Conservation (phyloP, 2,113 vertebrate species). For the Cariama cristata region DNA sequence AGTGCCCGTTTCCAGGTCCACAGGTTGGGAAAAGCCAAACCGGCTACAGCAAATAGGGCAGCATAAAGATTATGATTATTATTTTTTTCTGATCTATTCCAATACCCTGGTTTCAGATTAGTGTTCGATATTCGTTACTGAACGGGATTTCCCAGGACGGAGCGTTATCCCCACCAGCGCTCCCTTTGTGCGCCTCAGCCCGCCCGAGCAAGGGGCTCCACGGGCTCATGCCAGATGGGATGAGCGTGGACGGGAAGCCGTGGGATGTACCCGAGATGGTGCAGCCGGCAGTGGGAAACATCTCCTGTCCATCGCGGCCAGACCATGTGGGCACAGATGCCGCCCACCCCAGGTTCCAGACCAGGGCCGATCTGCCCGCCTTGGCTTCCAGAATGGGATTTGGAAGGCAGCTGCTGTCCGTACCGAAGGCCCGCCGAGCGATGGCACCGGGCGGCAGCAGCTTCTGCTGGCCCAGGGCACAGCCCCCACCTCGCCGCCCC, state of each 20-base stretch:
- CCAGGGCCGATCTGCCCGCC: too few relatives aligned
- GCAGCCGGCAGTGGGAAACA: not conserved
- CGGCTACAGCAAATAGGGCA: not conserved
- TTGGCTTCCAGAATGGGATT: fast-evolving
- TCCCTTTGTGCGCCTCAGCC: not conserved
- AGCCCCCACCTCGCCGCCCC: not conserved
- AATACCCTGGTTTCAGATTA: not conserved
- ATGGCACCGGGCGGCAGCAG: not conserved
- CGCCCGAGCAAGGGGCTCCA: not conserved
- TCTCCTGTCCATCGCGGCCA: fast-evolving
- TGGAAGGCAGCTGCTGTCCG: fast-evolving
- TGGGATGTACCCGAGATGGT: fast-evolving
- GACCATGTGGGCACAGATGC: fast-evolving
- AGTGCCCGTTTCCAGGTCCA: not conserved
- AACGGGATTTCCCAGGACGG: not conserved
- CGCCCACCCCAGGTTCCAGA: not conserved
- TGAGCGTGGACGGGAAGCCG: fast-evolving
- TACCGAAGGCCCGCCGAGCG: not conserved
- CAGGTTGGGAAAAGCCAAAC: not conserved
- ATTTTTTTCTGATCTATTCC: not conserved
- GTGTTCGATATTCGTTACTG: fast-evolving
- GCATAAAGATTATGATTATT: fast-evolving
- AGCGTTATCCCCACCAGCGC: not conserved
- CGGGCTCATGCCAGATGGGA: fast-evolving
- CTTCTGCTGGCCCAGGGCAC: not conserved